Base-by-base conservation (phyloP, 1,140 invertebrate genomes). In the Venturia canescens region DNA sequence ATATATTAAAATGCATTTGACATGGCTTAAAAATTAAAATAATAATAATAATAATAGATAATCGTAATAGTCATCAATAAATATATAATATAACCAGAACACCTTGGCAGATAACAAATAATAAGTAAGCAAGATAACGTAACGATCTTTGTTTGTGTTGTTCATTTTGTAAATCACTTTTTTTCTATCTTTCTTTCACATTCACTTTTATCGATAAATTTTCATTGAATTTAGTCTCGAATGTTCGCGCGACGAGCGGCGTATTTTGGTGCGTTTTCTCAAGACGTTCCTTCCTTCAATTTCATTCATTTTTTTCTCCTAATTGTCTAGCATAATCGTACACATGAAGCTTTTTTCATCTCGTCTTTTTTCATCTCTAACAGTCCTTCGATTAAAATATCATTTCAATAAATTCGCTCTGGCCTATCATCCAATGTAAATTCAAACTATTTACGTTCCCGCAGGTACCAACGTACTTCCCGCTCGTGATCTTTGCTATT, bases 1-100 rank as follows among this genome's bases (percentile, higher is more conserved):
- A 92, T 92, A 91, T 92, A 91, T 92, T 91, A 91, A 91, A 91
- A 91, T 90, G 90, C 90, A 92, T 91, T 91, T 91, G 89, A 89
- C 87, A 88, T 91, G 88, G 88, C 87, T 88, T 91, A 84, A 90
- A 50, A 87, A 90, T 88, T 83, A 84, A 86, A 87, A 86, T 87
- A 84, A 85, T 87, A 84, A 88, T 88, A 83, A 87, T 86, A 85
- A 88, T 89, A 88, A 87, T 89, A 87, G 86, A 85, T 87, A 87
- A 89, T 87, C 85, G 85, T 88, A 87, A 86, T 88, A 84, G 87
- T 89, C 83, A 87, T 90, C 85, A 87, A 90, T 91, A 90, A 91
- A 91, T 90, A 92, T 92, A 88, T 90, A 90, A 88, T 90, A 89
- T 92, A 91, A 91, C 90, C 90, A 91, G 89, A 91, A 91, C 90